Conservation (phyloP, 2,113 vertebrate species). For the Hiodon alosoides region DNA sequence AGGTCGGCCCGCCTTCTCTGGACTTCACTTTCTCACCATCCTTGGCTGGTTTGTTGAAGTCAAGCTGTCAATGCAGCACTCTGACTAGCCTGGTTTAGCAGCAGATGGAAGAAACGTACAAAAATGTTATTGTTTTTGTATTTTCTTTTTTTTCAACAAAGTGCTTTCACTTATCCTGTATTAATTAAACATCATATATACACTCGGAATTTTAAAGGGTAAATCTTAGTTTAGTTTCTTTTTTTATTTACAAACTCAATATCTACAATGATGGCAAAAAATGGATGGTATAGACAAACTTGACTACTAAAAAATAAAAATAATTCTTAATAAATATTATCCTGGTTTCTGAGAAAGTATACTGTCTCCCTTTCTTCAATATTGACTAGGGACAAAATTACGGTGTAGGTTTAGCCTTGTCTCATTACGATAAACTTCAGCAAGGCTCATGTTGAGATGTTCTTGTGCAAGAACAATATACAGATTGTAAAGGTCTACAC, state of each 20-base stretch:
- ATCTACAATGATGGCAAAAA: conserved; percentile 56
- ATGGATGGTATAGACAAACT: conserved; percentile 57
- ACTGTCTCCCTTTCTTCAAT: neutral
- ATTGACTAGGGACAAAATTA: neutral
- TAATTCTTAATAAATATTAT: conserved; percentile 38
- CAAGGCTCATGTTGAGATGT: conserved; percentile 1
- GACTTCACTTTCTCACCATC: conserved; percentile 71
- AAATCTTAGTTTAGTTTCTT: conserved; percentile 46
- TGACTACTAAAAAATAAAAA: conserved; percentile 45
- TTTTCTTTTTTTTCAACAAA: conserved; percentile 84
- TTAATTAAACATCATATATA: conserved; percentile 87
- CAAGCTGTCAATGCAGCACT: conserved; percentile 96
- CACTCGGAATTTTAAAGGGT: conserved; percentile 81
- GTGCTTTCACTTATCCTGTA: conserved; percentile 94
- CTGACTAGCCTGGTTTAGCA: conserved; percentile 96
- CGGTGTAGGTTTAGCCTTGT: neutral
- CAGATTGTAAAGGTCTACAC: neutral
- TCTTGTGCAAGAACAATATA: neutral
- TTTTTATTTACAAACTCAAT: conserved; percentile 63
- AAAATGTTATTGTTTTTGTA: conserved; percentile 66
- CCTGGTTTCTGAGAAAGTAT: conserved; percentile 42
- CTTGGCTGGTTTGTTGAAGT: conserved; percentile 80
- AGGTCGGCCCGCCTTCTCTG: conserved; percentile 30
- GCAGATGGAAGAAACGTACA: conserved; percentile 97
- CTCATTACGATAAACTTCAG: neutral